These are phyloP conservation scores for Mycetomoellerius zeteki DNA, from an alignment of 1,140 invertebrate species.

Conservation along the genomic window DNA sequence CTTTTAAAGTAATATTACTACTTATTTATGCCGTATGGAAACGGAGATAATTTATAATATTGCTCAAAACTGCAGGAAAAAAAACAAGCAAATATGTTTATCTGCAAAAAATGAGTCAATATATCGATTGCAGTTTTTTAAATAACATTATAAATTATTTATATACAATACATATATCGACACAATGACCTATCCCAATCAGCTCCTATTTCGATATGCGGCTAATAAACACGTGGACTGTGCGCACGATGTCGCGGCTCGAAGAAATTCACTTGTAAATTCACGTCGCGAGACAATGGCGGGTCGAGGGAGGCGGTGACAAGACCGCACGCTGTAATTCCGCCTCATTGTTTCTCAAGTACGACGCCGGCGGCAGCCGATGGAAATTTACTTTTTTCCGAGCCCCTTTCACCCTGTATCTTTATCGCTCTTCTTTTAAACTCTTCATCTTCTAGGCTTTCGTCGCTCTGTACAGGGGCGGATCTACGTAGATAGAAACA, in stretches of 20 bases:
- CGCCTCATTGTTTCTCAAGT: slow-evolving; percentile 58
- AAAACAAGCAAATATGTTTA: background rate
- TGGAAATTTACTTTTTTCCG: slow-evolving; percentile 73
- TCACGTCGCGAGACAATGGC: slow-evolving; percentile 62
- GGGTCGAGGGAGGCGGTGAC: slow-evolving; percentile 6
- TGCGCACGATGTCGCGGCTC: slow-evolving; percentile 10
- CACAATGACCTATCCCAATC: too few species aligned
- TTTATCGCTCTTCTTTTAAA: slow-evolving; percentile 12
- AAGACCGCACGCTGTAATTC: slow-evolving; percentile 56
- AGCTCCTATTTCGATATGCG: background rate
- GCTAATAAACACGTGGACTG: slow-evolving; percentile 28
- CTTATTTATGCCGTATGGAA: background rate
- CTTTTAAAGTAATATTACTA: background rate
- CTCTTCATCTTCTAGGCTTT: slow-evolving; percentile 42
- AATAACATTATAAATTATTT: too few species aligned
- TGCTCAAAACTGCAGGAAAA: background rate
- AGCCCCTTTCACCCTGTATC: background rate
- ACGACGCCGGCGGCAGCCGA: slow-evolving; percentile 65
- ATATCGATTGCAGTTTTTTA: too few species aligned
- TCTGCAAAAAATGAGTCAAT: too few species aligned
- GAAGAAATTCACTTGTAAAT: slow-evolving; percentile 54
- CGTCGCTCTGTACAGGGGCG: background rate
- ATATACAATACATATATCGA: too few species aligned
- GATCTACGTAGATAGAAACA: background rate
- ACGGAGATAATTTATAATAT: background rate